Conservation (phyloP, 2,113 vertebrate genomes). For the Gymnobelideus leadbeateri region DNA sequence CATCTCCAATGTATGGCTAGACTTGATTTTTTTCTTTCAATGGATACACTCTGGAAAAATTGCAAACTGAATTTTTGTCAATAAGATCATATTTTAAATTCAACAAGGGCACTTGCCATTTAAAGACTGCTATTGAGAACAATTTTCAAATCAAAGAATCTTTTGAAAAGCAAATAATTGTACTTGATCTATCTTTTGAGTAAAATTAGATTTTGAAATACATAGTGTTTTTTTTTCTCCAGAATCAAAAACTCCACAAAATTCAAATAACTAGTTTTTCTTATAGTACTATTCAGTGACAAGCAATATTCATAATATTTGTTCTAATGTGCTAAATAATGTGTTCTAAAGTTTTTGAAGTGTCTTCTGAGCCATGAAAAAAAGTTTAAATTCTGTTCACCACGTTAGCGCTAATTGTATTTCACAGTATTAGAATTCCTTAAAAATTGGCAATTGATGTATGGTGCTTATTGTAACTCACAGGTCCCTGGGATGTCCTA, state of each 20-base stretch:
- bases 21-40: neutral
- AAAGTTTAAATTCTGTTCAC: neutral
- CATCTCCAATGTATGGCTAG: neutral
- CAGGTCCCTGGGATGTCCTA: neutral
- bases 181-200: conserved; percentile 14
- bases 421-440: neutral
- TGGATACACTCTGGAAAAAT: conserved; percentile 7
- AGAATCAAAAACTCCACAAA: neutral
- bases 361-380: conserved; percentile 5
- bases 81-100: conserved; percentile 17
- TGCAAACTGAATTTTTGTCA: neutral
- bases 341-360: neutral
- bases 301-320: neutral
- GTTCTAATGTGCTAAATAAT: neutral
- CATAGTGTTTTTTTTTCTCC: conserved; percentile 25
- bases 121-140: conserved; percentile 55
- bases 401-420: neutral
- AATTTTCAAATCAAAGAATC: conserved; percentile 57
- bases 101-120: conserved; percentile 41
- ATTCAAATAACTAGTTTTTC: neutral
- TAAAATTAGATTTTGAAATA: conserved; percentile 20
- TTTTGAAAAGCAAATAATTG: conserved; percentile 3
- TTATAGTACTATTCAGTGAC: neutral
- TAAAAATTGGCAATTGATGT: neutral
- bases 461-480: neutral